Evolutionary conservation across 1,140 invertebrate genomes (phyloP).

Genomic region (Teleopsis dalmanni): DNA sequence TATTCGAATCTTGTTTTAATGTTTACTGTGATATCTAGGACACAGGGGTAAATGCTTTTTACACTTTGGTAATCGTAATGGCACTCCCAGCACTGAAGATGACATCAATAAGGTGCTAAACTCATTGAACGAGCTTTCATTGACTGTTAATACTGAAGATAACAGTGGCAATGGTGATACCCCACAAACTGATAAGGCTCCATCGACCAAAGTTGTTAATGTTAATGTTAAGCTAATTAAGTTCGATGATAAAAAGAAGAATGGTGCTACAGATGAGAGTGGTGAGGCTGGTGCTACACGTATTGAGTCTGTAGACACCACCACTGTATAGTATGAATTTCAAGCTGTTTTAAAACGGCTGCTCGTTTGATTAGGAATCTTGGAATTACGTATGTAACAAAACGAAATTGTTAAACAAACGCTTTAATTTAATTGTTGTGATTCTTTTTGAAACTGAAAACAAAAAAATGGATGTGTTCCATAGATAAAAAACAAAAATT

Average conservation of each 20-base stretch:
- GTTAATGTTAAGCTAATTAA: slow-evolving; percentile 36
- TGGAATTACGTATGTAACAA: slow-evolving; percentile 17
- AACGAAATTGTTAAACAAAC: slow-evolving; percentile 15
- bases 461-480: too few relatives aligned
- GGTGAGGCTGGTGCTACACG: slow-evolving; percentile 28
- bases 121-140: slow-evolving; percentile 48
- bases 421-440: too few relatives aligned
- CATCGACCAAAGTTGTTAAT: slow-evolving; percentile 34
- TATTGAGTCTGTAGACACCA: slow-evolving; percentile 41
- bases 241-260: slow-evolving; percentile 27
- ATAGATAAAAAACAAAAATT: too few relatives aligned
- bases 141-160: slow-evolving; percentile 33
- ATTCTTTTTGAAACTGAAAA: too few relatives aligned
- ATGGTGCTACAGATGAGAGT: slow-evolving; percentile 17
- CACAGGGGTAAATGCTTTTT: slow-evolving; percentile 54
- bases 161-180: slow-evolving; percentile 18
- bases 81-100: slow-evolving; percentile 39
- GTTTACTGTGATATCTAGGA: slow-evolving; percentile 23
- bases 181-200: slow-evolving; percentile 16
- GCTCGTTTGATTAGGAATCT: slow-evolving; percentile 20
- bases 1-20: not conserved
- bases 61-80: slow-evolving; percentile 52
- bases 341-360: slow-evolving; percentile 35
- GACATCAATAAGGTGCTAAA: slow-evolving; percentile 51
- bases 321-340: slow-evolving; percentile 42